Base-by-base conservation (phyloP, 2,113 vertebrate species). In the Numida meleagris region DNA sequence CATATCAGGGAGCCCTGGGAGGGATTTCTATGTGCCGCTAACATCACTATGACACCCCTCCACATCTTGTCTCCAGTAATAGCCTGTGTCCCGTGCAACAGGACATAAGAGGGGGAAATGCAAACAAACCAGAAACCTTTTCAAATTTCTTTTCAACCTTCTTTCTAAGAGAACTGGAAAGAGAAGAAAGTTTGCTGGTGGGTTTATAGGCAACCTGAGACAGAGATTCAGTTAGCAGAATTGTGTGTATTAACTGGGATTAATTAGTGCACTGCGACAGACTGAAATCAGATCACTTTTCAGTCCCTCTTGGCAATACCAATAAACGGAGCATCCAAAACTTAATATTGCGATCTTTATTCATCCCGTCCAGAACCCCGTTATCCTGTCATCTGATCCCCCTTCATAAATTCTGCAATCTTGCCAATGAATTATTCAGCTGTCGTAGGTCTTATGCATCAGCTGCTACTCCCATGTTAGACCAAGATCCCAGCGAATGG, bases 371-470 rank as follows among this genome's bases (percentile, higher is more conserved):
- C 79, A 95, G 93, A 95, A 88, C 67, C 48, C 86, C 0, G 0
- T 77, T 78, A 65, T 67, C 62, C 76, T 63, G 88, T 90, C 66
- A 96, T 72, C 70, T 0, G 15, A 92, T 94, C 70, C 18, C 18
- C 12, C 33, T 90, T 34, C 80, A 63, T 55, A 91, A 96, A 94
- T 84, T 75, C 68, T 63, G 50, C 59, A 74, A 24, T 51, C 46
- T 42, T 90, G 80, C 57, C 88, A 88, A 78, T 55, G 59, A 94
- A 93, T 85, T 95, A 90, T 83, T 86, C 92, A 90, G 90, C 88
- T 93, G 73, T 93, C 73, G 59, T 50, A 86, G 46, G 72, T 78
- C 75, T 93, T 90, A 88, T 12, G 17, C 55, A 90, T 93, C 92
- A 95, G 86, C 90, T 95, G 76, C 55, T 89, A 77, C 48, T 31